Evolutionary conservation across 2,888 invertebrate species (phyloP).

Genomic region (Spodoptera exigua): DNA sequence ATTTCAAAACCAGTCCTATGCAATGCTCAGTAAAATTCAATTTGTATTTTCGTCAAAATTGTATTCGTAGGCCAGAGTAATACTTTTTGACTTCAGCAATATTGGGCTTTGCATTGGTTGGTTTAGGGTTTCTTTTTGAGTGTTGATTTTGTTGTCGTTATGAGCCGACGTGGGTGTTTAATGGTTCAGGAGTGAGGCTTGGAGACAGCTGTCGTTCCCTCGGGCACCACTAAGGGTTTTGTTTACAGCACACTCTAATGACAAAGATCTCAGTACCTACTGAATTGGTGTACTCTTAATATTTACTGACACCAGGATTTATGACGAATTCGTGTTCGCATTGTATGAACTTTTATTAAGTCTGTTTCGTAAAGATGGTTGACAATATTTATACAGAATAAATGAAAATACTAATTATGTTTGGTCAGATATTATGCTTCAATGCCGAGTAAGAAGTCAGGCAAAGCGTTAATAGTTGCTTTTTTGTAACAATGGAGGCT

Average conservation of each 20-base stretch:
- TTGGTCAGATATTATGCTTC: too few species aligned
- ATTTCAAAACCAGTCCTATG: conserved; percentile 61
- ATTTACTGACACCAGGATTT: conserved; percentile 41
- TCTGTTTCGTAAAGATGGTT: not conserved
- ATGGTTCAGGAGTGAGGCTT: conserved; percentile 80
- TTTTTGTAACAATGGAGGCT: too few species aligned
- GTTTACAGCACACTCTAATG: conserved; percentile 85
- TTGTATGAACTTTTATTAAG: not conserved
- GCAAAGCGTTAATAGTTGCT: too few species aligned
- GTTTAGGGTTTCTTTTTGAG: conserved; percentile 58
- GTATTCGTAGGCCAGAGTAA: conserved; percentile 39
- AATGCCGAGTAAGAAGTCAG: too few species aligned
- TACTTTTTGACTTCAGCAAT: conserved; percentile 39
- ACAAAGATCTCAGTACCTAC: conserved; percentile 70
- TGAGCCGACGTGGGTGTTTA: conserved; percentile 82
- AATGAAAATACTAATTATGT: too few species aligned
- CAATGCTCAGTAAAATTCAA: conserved; percentile 55
- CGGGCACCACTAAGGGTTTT: conserved; percentile 81
- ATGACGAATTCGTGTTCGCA: conserved; percentile 11
- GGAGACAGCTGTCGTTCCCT: conserved; percentile 87
- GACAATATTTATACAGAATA: too few species aligned
- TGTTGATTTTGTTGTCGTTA: conserved; percentile 56
- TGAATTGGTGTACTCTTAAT: conserved; percentile 49
- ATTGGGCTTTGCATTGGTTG: conserved; percentile 20
- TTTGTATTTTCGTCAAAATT: conserved; percentile 53